phyloP scores from a whole-genome alignment of 1,140 invertebrate genomes.

The Bombus balteatus region DNA sequence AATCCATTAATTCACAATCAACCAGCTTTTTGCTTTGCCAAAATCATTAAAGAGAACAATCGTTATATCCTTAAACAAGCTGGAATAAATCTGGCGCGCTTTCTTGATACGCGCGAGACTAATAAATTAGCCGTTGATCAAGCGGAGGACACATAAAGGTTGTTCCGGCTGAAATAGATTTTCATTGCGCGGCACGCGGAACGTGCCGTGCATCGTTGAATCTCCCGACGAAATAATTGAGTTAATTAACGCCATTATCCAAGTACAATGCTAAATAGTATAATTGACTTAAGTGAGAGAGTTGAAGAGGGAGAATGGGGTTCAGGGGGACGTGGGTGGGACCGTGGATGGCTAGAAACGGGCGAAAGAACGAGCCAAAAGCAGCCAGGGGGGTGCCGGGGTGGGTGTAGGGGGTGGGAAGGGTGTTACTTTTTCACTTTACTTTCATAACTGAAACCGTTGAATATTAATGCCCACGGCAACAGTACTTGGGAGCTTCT shows the following conservation, averaged over 20 bases:
- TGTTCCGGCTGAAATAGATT: conserved; percentile 38
- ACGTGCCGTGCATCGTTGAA: conserved; percentile 56
- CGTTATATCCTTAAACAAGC: too few relatives aligned
- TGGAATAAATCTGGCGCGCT: neutral
- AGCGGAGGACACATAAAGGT: conserved; percentile 20
- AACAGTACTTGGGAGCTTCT: conserved; percentile 71
- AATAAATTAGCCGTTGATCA: conserved; percentile 23
- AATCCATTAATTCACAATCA: neutral
- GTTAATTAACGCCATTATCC: conserved; percentile 73
- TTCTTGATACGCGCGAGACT: neutral
- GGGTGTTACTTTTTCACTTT: conserved; percentile 81
- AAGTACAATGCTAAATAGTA: conserved; percentile 77
- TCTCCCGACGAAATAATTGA: conserved; percentile 69
- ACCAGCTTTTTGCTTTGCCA: neutral
- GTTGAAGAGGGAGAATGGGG: conserved; percentile 24
- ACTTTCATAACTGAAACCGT: conserved; percentile 81
- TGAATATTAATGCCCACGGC: conserved; percentile 80
- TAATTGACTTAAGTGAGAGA: conserved; percentile 79
- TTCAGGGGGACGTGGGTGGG: neutral
- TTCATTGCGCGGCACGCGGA: conserved; percentile 36
- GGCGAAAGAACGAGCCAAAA: conserved; percentile 42
- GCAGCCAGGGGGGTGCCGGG: neutral
- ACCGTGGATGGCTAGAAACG: neutral
- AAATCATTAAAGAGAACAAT: neutral
- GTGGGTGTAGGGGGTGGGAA: neutral